Evolutionary conservation across 1,140 invertebrate genomes (phyloP).

Genomic region (Bradysia coprophila): DNA sequence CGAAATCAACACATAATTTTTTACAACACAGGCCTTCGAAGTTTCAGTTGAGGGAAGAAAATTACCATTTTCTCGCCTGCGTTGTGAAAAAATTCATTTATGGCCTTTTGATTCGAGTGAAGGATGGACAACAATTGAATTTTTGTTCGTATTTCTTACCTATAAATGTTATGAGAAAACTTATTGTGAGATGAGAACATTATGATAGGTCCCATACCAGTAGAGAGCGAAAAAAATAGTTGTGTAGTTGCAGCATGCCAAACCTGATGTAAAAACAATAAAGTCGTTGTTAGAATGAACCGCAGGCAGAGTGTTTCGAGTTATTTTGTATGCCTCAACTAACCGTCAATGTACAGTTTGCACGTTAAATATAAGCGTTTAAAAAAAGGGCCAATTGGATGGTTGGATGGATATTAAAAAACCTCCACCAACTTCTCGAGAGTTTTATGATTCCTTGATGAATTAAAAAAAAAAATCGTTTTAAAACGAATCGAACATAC

Average conservation of each 20-base stretch:
- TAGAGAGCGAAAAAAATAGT: slow-evolving; percentile 62
- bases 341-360: not conserved
- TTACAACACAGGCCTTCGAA: too few species aligned
- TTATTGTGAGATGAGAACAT: slow-evolving; percentile 72
- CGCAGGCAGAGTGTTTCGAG: not conserved
- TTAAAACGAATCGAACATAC: too few species aligned
- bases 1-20: too few species aligned
- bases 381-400: not conserved
- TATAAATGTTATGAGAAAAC: slow-evolving; percentile 67
- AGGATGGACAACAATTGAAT: too few species aligned
- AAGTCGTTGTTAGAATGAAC: not conserved
- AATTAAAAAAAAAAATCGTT: not conserved
- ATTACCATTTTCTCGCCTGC: too few species aligned
- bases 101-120: too few species aligned
- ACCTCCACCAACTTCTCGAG: not conserved
- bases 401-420: not conserved
- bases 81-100: not conserved
- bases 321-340: not conserved
- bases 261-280: slow-evolving; percentile 24
- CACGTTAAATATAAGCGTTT: not conserved
- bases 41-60: too few species aligned
- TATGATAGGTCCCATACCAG: slow-evolving; percentile 58
- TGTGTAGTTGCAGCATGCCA: slow-evolving; percentile 71
- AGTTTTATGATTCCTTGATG: not conserved
- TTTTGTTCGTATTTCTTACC: slow-evolving; percentile 33